Conservation (phyloP, 2,888 invertebrate species). For the Rotaria sp. region DNA sequence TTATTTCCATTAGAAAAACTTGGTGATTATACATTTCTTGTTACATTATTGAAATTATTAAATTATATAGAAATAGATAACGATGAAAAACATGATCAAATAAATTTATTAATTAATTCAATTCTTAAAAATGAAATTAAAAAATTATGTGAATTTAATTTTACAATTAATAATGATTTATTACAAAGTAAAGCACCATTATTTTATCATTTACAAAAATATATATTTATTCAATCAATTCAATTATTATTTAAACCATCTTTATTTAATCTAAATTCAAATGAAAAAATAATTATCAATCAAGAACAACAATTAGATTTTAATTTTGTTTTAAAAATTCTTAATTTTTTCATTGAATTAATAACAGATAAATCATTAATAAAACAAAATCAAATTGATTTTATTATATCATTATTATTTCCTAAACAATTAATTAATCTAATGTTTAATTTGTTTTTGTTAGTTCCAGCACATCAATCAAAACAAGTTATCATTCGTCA, state of each 20-base stretch:
- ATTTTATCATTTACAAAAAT: background rate
- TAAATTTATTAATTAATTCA: background rate
- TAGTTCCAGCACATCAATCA: background rate
- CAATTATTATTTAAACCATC: background rate
- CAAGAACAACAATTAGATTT: background rate
- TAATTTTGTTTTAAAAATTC: background rate
- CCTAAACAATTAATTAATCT: background rate
- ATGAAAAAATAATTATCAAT: background rate
- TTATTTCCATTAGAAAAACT: background rate
- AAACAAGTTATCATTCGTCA: background rate
- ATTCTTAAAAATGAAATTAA: background rate
- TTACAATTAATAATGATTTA: background rate
- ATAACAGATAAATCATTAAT: background rate
- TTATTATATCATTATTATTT: background rate
- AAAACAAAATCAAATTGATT: background rate
- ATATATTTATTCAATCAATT: background rate
- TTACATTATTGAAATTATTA: background rate
- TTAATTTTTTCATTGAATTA: background rate
- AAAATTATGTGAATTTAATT: background rate
- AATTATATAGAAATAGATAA: background rate
- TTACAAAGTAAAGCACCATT: background rate
- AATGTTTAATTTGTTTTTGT: background rate
- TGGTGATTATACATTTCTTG: background rate
- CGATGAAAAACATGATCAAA: background rate
- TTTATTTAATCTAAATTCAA: background rate